Evolutionary conservation across 2,797 vertebrate genomes (phyloP), one percentile per base, ranked within the genome.

Genomic region (Sylvilagus floridanus): DNA sequence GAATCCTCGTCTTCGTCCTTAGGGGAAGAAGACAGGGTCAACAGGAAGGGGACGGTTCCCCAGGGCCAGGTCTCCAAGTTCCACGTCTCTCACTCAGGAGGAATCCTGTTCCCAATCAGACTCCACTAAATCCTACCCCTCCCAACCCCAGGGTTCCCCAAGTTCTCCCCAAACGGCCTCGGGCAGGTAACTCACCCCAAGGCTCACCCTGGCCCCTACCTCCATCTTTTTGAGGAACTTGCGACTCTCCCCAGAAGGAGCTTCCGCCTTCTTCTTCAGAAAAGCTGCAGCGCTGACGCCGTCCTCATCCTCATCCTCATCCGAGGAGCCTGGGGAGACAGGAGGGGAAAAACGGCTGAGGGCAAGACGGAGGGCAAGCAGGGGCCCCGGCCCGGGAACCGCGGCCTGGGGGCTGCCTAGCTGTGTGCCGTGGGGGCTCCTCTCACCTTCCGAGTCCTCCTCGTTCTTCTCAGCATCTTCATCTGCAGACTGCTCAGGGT

Each of bases 401-500:
- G 11, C 66, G 8, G 2, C 50, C 77, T 87, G 5, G 17, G 47
- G 24, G 26, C 50, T 32, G 32, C 42, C 65, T 13, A 22, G 71
- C 8, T 14, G 37, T 42, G 0, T 22, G 32, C 57, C 78, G 2
- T 4, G 16, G 91, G 77, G 3, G 2, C 22, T 30, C 42, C 52
- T 73, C 97, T 97, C 84, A 98, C 98, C 97, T 89, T 98, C 99
- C 30, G 99, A 99, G 30, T 99, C 99, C 0, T 98, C 98, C 7
- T 98, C 98, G 54, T 99, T 99, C 94, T 98, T 99, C 96, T 99
- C 99, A 72, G 99, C 99, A 76, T 99, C 99, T 97, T 99, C 99
- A 92, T 99, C 99, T 1, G 99, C 99, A 79, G 99, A 99, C 96
- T 99, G 99, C 60, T 99, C 99, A 5, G 99, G 99, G 93, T 99